Percentiles rank a stretch among this genome's conserved stretches.
These are phyloP conservation scores for Spea multiplicata DNA, from an alignment of 2,113 vertebrate species.

Conservation along the genomic window DNA sequence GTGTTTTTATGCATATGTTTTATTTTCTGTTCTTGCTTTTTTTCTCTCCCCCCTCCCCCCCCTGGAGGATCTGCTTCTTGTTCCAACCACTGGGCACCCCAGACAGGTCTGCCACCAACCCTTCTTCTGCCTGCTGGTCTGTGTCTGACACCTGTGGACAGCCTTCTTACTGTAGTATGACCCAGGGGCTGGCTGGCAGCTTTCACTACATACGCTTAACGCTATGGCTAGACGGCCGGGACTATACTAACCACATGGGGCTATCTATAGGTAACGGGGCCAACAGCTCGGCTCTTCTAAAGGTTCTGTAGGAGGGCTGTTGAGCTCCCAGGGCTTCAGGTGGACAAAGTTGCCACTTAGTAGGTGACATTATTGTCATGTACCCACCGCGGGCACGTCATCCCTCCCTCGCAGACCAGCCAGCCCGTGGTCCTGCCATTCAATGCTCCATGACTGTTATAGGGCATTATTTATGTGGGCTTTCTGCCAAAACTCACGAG, in stretches of 20 bases:
- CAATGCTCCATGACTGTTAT: background rate
- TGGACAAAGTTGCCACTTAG: too few species aligned
- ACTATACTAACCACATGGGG: too few species aligned
- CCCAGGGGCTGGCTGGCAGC: conserved; percentile 14
- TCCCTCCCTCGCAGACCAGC: background rate
- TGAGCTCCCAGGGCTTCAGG: too few species aligned
- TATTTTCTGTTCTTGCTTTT: conserved; percentile 28
- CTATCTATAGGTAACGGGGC: too few species aligned
- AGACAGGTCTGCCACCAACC: conserved; percentile 43
- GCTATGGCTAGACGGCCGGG: too few species aligned
- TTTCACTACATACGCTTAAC: background rate
- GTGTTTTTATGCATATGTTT: conserved; percentile 1
- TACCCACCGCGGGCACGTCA: background rate
- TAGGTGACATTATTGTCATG: too few species aligned
- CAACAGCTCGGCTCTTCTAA: too few species aligned
- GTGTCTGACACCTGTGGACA: conserved; percentile 19
- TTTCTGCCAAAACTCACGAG: too few species aligned
- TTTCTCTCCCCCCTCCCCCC: background rate
- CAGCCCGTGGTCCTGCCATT: background rate
- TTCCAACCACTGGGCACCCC: conserved; percentile 36
- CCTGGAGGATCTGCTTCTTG: conserved; percentile 41
- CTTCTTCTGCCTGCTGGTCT: conserved; percentile 42
- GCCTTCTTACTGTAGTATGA: background rate
- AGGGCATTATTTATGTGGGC: too few species aligned
- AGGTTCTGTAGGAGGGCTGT: too few species aligned